Percentiles rank a stretch among this genome's conserved stretches.
Evolutionary conservation across 2,797 vertebrate genomes (phyloP).

Genomic region (Anguilla obscura): DNA sequence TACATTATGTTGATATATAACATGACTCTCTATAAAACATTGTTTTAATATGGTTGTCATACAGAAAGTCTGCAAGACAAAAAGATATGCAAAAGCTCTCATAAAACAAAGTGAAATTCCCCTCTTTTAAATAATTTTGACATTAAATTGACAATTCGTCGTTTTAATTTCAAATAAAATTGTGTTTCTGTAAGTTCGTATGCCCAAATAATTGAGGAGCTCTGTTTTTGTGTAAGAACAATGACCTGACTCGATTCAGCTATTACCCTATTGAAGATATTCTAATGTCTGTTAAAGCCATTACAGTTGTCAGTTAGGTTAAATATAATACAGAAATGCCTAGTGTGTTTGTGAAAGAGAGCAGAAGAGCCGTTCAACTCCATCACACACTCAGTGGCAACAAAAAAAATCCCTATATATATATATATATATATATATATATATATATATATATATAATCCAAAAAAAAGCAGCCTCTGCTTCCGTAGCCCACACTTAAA

Average conservation of each 20-base stretch:
- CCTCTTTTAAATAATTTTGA: neutral
- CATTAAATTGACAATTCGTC: neutral
- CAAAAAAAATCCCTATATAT: neutral
- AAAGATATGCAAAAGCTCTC: neutral
- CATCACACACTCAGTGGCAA: neutral
- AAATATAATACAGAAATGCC: neutral
- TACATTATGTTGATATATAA: neutral
- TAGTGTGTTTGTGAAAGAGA: neutral
- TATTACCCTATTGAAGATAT: neutral
- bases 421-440: too few relatives aligned
- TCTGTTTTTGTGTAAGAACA: neutral
- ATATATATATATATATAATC: too few relatives aligned
- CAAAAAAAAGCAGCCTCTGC: too few relatives aligned
- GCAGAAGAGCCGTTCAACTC: neutral
- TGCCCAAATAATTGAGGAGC: neutral
- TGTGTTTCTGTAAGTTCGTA: neutral
- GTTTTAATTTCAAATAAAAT: neutral
- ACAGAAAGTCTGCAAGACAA: neutral
- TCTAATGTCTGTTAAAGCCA: slow-evolving; percentile 2
- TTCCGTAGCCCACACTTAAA: slow-evolving; percentile 20
- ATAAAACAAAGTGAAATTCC: neutral
- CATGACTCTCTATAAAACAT: neutral
- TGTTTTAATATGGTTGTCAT: neutral
- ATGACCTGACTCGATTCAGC: neutral
- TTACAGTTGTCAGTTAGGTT: neutral